phyloP scores from a whole-genome alignment of 2,113 vertebrate species.

The Stegostoma tigrinum region DNA sequence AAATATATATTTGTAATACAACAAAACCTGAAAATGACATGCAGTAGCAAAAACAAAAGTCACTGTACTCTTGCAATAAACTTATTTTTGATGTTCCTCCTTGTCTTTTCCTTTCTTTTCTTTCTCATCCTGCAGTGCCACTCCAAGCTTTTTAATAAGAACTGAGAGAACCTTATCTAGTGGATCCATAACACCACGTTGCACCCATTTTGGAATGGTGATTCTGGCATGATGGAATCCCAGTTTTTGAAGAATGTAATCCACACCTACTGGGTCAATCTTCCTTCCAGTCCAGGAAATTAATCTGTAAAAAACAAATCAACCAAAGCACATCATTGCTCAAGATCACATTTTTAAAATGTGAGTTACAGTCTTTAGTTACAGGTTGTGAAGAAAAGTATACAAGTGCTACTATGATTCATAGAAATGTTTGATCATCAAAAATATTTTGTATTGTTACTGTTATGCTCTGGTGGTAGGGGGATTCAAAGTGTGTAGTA shows the following conservation, averaged over 20 bases:
- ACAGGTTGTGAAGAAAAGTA: not conserved
- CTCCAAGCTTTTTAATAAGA: slow-evolving; percentile 92
- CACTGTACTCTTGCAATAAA: slow-evolving; percentile 43
- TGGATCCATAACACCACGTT: slow-evolving; percentile 98
- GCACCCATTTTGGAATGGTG: slow-evolving; percentile 98
- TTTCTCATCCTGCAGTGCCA: slow-evolving; percentile 89
- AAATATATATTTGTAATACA: slow-evolving; percentile 46
- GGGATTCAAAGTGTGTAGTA: not conserved
- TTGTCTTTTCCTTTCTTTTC: slow-evolving; percentile 88
- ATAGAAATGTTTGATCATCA: not conserved
- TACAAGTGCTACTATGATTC: not conserved
- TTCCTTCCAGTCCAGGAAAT: slow-evolving; percentile 98
- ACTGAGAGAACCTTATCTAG: slow-evolving; percentile 94
- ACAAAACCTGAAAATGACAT: slow-evolving; percentile 46
- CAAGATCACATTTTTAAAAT: not conserved
- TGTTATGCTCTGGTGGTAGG: not conserved
- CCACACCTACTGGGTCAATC: slow-evolving; percentile 94
- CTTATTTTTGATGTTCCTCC: slow-evolving; percentile 73
- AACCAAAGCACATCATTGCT: not conserved
- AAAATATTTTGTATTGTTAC: not conserved
- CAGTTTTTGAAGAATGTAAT: slow-evolving; percentile 95
- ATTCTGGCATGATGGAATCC: slow-evolving; percentile 98
- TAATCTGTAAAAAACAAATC: slow-evolving; percentile 59
- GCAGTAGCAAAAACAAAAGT: slow-evolving; percentile 4
- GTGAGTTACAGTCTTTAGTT: too few relatives aligned